A percentile compares a stretch with the other conserved stretches of the same genome.
phyloP scores from a whole-genome alignment of 2,888 invertebrate genomes.

The Lasioglossum oenotherae region DNA sequence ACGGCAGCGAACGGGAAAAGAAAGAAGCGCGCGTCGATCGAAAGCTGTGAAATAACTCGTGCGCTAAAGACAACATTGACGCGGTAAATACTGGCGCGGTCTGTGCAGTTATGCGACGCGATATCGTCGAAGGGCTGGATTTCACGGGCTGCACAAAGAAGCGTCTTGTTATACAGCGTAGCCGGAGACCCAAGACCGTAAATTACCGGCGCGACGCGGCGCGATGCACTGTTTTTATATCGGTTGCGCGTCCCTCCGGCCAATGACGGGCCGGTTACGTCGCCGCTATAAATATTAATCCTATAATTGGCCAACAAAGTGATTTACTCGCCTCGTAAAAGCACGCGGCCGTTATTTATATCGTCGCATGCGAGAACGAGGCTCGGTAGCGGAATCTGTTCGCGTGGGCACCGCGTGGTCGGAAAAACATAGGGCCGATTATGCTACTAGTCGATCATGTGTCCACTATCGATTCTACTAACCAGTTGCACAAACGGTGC shows the following conservation, averaged over 20 bases:
- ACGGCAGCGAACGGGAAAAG: not conserved
- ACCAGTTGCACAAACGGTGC: not conserved
- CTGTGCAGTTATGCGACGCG: not conserved
- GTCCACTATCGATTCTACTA: not conserved
- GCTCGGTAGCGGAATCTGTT: conserved; percentile 38
- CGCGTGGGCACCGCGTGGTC: conserved; percentile 42
- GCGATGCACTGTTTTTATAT: conserved; percentile 43
- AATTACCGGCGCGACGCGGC: not conserved
- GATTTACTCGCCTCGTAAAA: conserved; percentile 79
- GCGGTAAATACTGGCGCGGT: conserved; percentile 5
- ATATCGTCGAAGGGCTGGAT: not conserved
- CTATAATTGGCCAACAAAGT: conserved; percentile 80
- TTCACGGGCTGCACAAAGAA: conserved; percentile 1
- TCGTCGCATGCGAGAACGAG: conserved; percentile 28
- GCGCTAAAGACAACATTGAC: conserved; percentile 4
- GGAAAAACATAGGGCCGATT: conserved; percentile 38
- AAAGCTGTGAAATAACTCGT: not conserved
- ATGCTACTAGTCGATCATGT: conserved; percentile 18
- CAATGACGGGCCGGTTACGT: conserved; percentile 47
- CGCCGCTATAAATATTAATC: conserved; percentile 79
- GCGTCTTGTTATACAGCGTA: conserved; percentile 1
- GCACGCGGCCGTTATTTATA: conserved; percentile 75
- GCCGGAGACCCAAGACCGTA: conserved; percentile 4
- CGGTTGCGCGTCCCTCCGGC: conserved; percentile 40
- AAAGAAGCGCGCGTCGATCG: not conserved